Percentiles rank a stretch among this genome's conserved stretches.
Conservation (phyloP, 2,113 vertebrate genomes). For the Ceyx cyanopectus region DNA sequence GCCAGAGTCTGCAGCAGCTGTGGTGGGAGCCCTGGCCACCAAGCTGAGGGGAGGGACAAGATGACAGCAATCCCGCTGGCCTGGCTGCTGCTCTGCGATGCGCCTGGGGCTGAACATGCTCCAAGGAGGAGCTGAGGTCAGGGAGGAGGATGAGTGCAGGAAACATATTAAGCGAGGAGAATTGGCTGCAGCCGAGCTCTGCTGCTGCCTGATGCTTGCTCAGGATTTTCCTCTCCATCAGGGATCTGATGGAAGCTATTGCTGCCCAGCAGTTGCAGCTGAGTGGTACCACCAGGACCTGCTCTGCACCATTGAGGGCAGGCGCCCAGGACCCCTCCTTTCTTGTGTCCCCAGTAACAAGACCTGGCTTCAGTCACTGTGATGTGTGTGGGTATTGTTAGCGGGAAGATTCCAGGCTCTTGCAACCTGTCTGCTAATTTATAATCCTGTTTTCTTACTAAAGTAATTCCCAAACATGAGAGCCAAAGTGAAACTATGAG, state of each 20-base stretch:
- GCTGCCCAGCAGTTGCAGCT: background rate
- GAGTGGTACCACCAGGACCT: background rate
- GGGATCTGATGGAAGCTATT: background rate
- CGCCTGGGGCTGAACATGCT: constrained; percentile 38
- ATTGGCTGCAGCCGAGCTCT: constrained; percentile 37
- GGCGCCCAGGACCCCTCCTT: background rate
- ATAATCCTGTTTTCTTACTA: constrained; percentile 40
- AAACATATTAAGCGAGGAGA: constrained; percentile 56
- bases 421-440: background rate
- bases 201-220: constrained; percentile 22
- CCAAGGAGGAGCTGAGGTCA: constrained; percentile 63
- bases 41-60: constrained; percentile 21
- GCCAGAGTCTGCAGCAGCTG: background rate
- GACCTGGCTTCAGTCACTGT: background rate
- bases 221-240: constrained; percentile 49
- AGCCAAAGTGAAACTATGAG: constrained; percentile 47
- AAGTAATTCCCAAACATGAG: constrained; percentile 25
- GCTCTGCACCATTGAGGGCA: background rate
- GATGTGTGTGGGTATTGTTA: background rate
- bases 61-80: constrained; percentile 34
- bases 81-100: background rate
- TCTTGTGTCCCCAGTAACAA: background rate
- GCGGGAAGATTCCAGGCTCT: background rate
- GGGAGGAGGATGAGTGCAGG: constrained; percentile 52
- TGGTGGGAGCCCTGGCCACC: background rate